Evolutionary conservation across 1,140 invertebrate genomes (phyloP).

Genomic region (Caenorhabditis latens): DNA sequence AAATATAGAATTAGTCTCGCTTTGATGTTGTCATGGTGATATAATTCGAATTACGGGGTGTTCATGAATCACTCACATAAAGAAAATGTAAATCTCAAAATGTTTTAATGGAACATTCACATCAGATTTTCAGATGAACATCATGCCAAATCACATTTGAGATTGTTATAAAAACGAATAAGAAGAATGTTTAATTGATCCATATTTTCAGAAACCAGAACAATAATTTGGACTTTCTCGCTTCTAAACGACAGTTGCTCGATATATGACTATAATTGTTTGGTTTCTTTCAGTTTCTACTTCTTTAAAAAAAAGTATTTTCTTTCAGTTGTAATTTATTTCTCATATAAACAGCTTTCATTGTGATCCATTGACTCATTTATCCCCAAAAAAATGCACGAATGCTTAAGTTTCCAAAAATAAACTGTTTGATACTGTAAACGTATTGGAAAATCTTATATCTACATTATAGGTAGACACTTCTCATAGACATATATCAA

Average conservation of each 20-base stretch:
- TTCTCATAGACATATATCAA: conserved; percentile 6
- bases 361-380: background rate
- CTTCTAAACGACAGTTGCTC: background rate
- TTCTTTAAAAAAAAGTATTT: background rate
- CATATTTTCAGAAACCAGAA: conserved; percentile 6
- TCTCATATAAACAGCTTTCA: background rate
- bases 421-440: too few relatives aligned
- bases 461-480: conserved; percentile 32
- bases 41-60: too few relatives aligned
- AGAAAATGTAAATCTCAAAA: too few relatives aligned
- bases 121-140: too few relatives aligned
- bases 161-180: background rate
- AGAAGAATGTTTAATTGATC: background rate
- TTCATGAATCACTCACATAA: too few relatives aligned
- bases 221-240: background rate
- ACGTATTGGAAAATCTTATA: background rate
- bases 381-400: too few relatives aligned
- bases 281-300: background rate
- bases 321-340: conserved; percentile 10
- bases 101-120: too few relatives aligned
- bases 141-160: too few relatives aligned
- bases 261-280: background rate
- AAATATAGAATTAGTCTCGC: too few relatives aligned
- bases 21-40: too few relatives aligned
- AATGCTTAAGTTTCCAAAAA: too few relatives aligned